These are phyloP conservation scores for Meloidogyne hapla DNA, from an alignment of 1,140 invertebrate species.

Conservation along the genomic window DNA sequence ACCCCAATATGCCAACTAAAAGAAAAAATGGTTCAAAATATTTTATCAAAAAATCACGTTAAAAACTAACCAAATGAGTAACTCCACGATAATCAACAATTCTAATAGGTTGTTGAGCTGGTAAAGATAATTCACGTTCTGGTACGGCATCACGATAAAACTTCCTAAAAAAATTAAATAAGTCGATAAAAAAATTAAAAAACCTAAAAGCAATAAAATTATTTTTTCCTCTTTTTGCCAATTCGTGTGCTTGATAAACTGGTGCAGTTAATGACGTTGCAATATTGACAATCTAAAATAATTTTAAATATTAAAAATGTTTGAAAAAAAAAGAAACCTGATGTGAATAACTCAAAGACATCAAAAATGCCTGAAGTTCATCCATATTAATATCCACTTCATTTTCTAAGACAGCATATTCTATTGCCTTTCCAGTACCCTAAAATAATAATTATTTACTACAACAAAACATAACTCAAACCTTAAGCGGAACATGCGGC, in stretches of 20 bases:
- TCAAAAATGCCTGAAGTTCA: constrained; percentile 28
- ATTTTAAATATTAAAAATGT: background rate
- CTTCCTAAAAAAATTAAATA: background rate
- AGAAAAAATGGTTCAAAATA: background rate
- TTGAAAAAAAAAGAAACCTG: constrained; percentile 19
- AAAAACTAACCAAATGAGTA: constrained; percentile 4
- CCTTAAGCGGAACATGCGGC: constrained; percentile 27
- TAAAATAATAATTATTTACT: constrained; percentile 8
- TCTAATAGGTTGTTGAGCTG: background rate
- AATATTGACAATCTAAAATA: constrained; percentile 18
- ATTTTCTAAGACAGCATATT: constrained; percentile 31
- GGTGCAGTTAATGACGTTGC: constrained; percentile 18
- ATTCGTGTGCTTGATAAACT: constrained; percentile 26
- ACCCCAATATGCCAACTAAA: constrained; percentile 24
- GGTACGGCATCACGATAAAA: background rate
- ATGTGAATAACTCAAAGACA: constrained; percentile 25
- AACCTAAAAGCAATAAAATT: constrained; percentile 19
- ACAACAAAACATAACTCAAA: constrained; percentile 9
- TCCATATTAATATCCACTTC: constrained; percentile 24
- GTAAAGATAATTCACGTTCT: background rate
- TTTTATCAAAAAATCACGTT: background rate
- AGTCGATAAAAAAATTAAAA: background rate
- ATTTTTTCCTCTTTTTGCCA: constrained; percentile 26
- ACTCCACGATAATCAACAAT: constrained; percentile 15
- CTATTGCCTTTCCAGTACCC: constrained; percentile 35